phyloP scores from a whole-genome alignment of 2,888 invertebrate genomes.

The Pheosia tremula region DNA sequence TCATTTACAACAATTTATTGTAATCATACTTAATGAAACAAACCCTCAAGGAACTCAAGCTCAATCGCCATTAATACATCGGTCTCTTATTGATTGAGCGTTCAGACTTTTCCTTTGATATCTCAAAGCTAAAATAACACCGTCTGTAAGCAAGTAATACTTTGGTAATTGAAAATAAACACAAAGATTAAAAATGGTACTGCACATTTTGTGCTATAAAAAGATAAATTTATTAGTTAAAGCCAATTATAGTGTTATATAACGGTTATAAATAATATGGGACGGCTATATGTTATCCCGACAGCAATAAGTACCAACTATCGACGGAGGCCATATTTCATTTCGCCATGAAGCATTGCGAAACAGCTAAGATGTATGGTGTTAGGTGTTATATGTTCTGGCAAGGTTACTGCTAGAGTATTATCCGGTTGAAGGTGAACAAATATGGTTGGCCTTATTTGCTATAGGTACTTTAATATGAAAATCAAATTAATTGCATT shows the following conservation, averaged over 20 bases:
- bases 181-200: too few species aligned
- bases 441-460: neutral
- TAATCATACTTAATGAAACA: neutral
- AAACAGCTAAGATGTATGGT: neutral
- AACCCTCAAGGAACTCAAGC: neutral
- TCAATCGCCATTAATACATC: neutral
- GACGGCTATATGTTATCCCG: neutral
- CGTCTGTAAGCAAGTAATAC: neutral
- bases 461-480: too few species aligned
- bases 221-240: neutral
- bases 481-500: too few species aligned
- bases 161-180: neutral
- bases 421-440: neutral
- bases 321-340: neutral
- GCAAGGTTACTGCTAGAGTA: neutral
- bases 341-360: neutral
- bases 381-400: neutral
- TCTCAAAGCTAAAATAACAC: neutral
- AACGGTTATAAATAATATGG: neutral
- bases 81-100: neutral
- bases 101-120: neutral
- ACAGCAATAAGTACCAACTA: neutral
- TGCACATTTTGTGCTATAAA: too few species aligned
- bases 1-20: too few species aligned
- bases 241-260: neutral